Evolutionary conservation across 2,113 vertebrate species (phyloP).

Genomic region (Panthera tigris): DNA sequence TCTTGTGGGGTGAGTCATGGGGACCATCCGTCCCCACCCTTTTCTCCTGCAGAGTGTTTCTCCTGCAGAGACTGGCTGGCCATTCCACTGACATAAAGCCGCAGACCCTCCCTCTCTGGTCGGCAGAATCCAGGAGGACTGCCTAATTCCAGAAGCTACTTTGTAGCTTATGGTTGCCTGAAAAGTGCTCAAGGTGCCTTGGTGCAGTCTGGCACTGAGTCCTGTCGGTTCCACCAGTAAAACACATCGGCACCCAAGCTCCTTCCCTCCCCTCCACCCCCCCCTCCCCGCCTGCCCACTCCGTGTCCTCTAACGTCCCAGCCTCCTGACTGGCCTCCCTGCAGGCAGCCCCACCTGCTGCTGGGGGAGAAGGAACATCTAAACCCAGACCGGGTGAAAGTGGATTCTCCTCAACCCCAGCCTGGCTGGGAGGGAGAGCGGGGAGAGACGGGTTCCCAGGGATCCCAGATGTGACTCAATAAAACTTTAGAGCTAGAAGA

Average conservation of each 20-base stretch:
- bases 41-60: not conserved
- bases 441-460: not conserved
- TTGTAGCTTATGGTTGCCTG: too few species aligned
- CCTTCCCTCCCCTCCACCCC: too few species aligned
- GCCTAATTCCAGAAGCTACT: not conserved
- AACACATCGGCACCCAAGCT: rapidly evolving
- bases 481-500: not conserved
- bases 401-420: not conserved
- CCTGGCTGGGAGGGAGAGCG: not conserved
- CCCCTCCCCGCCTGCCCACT: too few species aligned
- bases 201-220: not conserved
- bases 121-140: not conserved
- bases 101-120: not conserved
- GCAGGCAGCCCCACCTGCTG: not conserved
- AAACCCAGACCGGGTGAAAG: not conserved
- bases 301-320: not conserved
- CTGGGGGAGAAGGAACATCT: not conserved
- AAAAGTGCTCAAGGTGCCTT: not conserved
- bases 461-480: not conserved
- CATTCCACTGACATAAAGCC: too few species aligned
- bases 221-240: not conserved
- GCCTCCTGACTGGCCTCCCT: not conserved
- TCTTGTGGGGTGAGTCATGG: too few species aligned
- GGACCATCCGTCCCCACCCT: rapidly evolving
- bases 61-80: not conserved